Base-by-base conservation (phyloP, 1,140 invertebrate species). In the Argopecten irradians region DNA sequence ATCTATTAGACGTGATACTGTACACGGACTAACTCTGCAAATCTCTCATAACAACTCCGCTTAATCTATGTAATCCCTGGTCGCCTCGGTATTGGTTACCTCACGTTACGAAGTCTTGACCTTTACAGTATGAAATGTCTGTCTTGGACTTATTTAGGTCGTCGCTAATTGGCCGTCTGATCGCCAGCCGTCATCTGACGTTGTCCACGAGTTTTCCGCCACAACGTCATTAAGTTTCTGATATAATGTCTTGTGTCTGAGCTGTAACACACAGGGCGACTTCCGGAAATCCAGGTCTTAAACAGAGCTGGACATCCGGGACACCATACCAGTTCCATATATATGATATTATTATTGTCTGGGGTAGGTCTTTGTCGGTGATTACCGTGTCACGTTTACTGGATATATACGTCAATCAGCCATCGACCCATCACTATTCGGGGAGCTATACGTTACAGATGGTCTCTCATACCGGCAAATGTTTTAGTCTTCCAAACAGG, bases 191-290 rank as follows among this genome's bases (percentile, higher is more conserved):
- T 71, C 55, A 71, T 71, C 55, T 11, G 55, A 71, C 55, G 22
- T 71, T 71, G 55, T 71, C 55, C 55, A n/a, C 55, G 3, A 46
- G 16, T 71, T 71, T 71, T 7, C 55, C 55, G 55, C 55, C n/a
- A 71, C n/a, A n/a, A 28, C 55, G 16, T 71, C 55, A 71, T 71
- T 71, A 71, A n/a, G 28, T 28, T 71, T 71, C 1, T 28, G 55
- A 71, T 71, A 28, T 71, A 71, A 71, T 16, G 55, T 71, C 55
- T 71, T 71, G 55, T 71, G 55, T 71, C 55, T 71, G 55, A 71
- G 55, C n/a, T 16, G 19, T 71, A 71, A 71, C 55, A 71, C 43
- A 46, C 55, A 1, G 22, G 55, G 55, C 11, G n/a, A 71, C 55
- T 71, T 71, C 55, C 55, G 55, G 55, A 71, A 71, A 71, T 71